These are phyloP conservation scores for Azemiops feae DNA, from an alignment of 2,113 vertebrate species.

Conservation along the genomic window DNA sequence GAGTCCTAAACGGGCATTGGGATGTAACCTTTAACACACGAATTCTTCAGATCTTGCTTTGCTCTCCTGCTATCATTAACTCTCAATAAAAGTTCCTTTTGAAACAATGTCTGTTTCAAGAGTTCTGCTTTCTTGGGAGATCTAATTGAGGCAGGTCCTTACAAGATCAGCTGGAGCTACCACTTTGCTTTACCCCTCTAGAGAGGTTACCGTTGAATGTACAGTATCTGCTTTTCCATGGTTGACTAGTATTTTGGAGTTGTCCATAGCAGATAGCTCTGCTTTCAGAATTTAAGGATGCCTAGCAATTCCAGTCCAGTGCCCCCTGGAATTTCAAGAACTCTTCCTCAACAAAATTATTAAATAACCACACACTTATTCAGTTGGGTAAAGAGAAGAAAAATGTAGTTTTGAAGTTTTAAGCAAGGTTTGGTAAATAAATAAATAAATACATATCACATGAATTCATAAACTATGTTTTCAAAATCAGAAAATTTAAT, in stretches of 20 bases:
- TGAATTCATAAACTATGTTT: too few relatives aligned
- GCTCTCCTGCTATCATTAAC: too few relatives aligned
- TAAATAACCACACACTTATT: neutral
- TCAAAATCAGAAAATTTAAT: too few relatives aligned
- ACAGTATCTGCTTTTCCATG: neutral
- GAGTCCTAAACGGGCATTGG: too few relatives aligned
- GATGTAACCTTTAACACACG: too few relatives aligned
- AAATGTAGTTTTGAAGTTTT: neutral
- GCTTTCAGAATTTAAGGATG: neutral
- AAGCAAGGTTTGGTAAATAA: neutral
- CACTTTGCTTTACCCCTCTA: neutral
- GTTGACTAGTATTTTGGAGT: neutral
- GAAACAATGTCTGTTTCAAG: too few relatives aligned
- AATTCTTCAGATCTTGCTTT: too few relatives aligned
- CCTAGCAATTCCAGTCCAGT: neutral
- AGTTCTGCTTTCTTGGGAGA: too few relatives aligned
- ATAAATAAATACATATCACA: neutral
- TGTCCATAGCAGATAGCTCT: neutral
- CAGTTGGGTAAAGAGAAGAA: neutral
- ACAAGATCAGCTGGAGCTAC: neutral
- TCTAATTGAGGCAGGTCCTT: too few relatives aligned
- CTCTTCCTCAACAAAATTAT: neutral
- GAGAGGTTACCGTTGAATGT: neutral
- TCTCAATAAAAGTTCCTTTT: too few relatives aligned
- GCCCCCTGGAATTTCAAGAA: neutral